phyloP scores from a whole-genome alignment of 2,888 invertebrate genomes.

The Bembecia ichneumoniformis region DNA sequence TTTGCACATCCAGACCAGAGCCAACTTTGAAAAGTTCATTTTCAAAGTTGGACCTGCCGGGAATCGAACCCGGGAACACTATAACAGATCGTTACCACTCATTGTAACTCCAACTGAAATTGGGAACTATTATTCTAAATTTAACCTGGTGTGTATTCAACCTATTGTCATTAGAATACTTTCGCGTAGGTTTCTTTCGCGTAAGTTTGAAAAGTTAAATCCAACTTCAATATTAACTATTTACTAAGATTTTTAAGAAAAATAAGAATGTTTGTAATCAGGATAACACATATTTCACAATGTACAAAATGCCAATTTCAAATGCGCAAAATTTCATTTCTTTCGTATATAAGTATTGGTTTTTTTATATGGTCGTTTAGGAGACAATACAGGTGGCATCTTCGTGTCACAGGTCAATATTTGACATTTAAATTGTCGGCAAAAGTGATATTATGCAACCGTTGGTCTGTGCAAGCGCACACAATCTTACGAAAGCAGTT shows the following conservation, averaged over 20 bases:
- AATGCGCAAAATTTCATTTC: neutral
- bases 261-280: neutral
- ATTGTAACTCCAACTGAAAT: too few species aligned
- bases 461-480: slow-evolving; percentile 14
- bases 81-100: too few species aligned
- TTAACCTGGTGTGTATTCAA: too few species aligned
- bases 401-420: slow-evolving; percentile 57
- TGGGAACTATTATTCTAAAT: too few species aligned
- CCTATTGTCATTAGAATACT: too few species aligned
- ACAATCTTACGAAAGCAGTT: slow-evolving; percentile 40
- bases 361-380: slow-evolving; percentile 7
- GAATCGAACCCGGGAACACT: too few species aligned
- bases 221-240: too few species aligned
- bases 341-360: neutral
- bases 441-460: slow-evolving; percentile 44
- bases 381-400: slow-evolving; percentile 37
- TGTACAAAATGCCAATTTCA: neutral
- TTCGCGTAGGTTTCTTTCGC: too few species aligned
- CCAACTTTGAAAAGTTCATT: too few species aligned
- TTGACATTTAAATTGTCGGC: slow-evolving; percentile 53
- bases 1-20: too few species aligned
- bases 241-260: neutral
- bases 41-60: too few species aligned
- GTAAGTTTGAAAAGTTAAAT: too few species aligned
- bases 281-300: neutral